Evolutionary conservation across 2,797 vertebrate genomes (phyloP).

Genomic region (Pempheris klunzingeri): DNA sequence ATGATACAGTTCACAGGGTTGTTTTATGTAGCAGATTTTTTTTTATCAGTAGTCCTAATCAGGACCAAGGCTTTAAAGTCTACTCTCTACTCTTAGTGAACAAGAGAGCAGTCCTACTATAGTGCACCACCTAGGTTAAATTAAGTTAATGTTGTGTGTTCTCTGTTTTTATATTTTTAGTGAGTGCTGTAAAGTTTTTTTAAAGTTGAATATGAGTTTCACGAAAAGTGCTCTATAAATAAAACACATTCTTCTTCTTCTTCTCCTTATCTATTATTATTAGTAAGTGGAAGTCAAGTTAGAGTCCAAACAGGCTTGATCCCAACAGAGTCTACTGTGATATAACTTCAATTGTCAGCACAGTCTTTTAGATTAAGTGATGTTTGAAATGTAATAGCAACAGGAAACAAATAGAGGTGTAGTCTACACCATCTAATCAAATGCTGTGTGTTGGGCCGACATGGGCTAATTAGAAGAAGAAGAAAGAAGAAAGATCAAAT

Average conservation of each 20-base stretch:
- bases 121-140: neutral
- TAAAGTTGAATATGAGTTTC: too few species aligned
- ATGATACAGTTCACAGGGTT: neutral
- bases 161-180: too few species aligned
- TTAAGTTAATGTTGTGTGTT: too few species aligned
- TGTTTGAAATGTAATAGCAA: neutral
- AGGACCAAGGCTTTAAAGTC: neutral
- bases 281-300: too few species aligned
- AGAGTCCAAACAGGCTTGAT: neutral
- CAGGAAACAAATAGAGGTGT: neutral
- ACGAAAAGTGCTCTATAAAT: too few species aligned
- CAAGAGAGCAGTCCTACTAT: neutral
- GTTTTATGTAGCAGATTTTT: neutral
- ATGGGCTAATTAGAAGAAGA: neutral
- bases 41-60: neutral
- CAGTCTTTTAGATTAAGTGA: neutral
- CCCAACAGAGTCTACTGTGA: neutral
- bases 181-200: too few species aligned
- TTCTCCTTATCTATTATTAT: too few species aligned
- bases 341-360: neutral
- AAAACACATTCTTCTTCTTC: too few species aligned
- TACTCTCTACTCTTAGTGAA: slow-evolving; percentile 4
- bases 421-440: neutral
- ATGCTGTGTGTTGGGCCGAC: neutral
- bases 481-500: too few species aligned